These are phyloP conservation scores for Meganola albula DNA, from an alignment of 2,888 invertebrate genomes.

Conservation along the genomic window DNA sequence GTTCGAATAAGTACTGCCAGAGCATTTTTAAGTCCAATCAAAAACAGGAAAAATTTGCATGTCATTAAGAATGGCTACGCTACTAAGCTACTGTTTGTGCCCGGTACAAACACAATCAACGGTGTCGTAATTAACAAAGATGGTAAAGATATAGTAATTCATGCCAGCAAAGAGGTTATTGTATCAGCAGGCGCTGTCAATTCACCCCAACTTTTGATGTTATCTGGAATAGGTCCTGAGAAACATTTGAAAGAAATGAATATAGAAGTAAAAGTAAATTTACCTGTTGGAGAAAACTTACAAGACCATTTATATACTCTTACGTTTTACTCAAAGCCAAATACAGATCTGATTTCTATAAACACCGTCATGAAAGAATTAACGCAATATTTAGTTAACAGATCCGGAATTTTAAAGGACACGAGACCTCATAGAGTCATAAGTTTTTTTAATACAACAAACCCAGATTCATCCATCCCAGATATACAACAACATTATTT, in stretches of 20 bases:
- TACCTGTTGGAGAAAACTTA: conserved; percentile 85
- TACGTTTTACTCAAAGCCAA: conserved; percentile 82
- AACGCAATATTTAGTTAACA: conserved; percentile 65
- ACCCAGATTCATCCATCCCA: conserved; percentile 41
- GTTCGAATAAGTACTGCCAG: conserved; percentile 85
- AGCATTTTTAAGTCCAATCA: conserved; percentile 81
- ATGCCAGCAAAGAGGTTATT: conserved; percentile 83
- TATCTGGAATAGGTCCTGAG: conserved; percentile 86
- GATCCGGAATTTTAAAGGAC: conserved; percentile 57
- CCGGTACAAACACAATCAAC: conserved; percentile 68
- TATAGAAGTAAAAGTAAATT: conserved; percentile 77
- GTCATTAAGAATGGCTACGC: conserved; percentile 78
- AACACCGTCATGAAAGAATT: conserved; percentile 54
- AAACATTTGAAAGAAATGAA: conserved; percentile 77
- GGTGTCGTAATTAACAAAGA: conserved; percentile 78
- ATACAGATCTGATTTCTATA: conserved; percentile 74
- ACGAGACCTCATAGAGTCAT: conserved; percentile 64
- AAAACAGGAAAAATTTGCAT: conserved; percentile 79
- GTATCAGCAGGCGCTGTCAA: conserved; percentile 87
- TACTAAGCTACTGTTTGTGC: conserved; percentile 76
- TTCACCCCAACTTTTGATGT: conserved; percentile 88
- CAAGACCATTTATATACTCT: conserved; percentile 88
- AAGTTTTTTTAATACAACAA: conserved; percentile 75
- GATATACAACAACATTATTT: conserved; percentile 79
- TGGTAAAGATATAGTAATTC: conserved; percentile 53